A percentile compares a stretch with the other conserved stretches of the same genome.
Conservation (phyloP, 2,888 invertebrate genomes). For the Eupithecia insigniata region DNA sequence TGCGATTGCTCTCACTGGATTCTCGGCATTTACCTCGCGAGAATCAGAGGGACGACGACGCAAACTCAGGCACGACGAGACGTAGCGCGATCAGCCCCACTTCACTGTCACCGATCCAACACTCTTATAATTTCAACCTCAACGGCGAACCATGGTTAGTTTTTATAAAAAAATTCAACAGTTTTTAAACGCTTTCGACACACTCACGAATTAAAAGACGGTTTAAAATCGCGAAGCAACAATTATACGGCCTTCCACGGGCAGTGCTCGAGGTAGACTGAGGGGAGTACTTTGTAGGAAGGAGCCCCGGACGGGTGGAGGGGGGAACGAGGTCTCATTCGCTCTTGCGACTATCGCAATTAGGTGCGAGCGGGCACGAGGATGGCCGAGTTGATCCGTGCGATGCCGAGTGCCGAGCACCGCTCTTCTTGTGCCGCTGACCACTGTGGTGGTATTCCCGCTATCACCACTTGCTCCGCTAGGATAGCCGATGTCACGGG, state of each 20-base stretch:
- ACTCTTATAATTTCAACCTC: conserved; percentile 62
- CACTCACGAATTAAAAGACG: conserved; percentile 76
- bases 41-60: conserved; percentile 77
- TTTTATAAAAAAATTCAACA: conserved; percentile 54
- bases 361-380: conserved; percentile 66
- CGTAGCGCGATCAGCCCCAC: conserved; percentile 68
- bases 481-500: conserved; percentile 53
- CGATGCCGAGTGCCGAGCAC: conserved; percentile 36
- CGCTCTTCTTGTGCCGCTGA: background rate
- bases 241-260: conserved; percentile 55
- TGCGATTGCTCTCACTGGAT: conserved; percentile 70
- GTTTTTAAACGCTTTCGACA: conserved; percentile 58
- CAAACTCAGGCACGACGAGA: conserved; percentile 75
- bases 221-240: conserved; percentile 53
- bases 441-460: conserved; percentile 56
- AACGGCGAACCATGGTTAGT: conserved; percentile 56
- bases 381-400: conserved; percentile 65
- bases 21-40: conserved; percentile 77
- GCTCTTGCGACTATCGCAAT: conserved; percentile 64
- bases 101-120: conserved; percentile 72
- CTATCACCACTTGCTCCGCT: conserved; percentile 52
- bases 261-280: conserved; percentile 70
- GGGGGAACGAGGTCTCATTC: conserved; percentile 60
- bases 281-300: conserved; percentile 38
- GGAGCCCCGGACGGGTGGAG: conserved; percentile 58